Evolutionary conservation across 2,888 invertebrate species (phyloP), one percentile per base, ranked within the genome.

Genomic region (Mesochorus sp.): DNA sequence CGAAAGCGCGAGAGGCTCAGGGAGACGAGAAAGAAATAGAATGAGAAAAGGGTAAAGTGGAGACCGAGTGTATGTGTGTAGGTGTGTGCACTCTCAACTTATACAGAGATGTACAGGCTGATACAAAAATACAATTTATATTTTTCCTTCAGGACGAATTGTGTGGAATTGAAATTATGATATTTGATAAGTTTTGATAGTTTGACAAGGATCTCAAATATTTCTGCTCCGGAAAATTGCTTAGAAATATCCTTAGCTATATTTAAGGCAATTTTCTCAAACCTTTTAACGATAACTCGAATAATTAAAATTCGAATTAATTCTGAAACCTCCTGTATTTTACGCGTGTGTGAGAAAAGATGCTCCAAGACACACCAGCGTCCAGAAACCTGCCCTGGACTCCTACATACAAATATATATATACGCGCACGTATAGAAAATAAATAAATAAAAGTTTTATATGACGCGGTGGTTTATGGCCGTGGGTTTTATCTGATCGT

Each of bases 401-500:
- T 82, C 42, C 42, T 53, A 80, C n/a, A n/a, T n/a, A n/a, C n/a
- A n/a, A n/a, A n/a, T n/a, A n/a, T n/a, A n/a, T n/a, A n/a, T n/a
- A n/a, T n/a, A n/a, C n/a, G n/a, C n/a, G n/a, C 83, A 81, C 78
- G 75, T 84, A 14, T 53, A 17, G 26, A 8, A 39, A 12, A 28
- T 42, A 75, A 85, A 86, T 85, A 88, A 87, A 84, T n/a, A 87
- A 80, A 80, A 87, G 86, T 87, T 86, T 89, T 86, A 87, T 87
- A 89, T 87, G 88, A 88, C 87, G 87, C 86, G 80, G 85, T 88
- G 87, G 87, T 88, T 89, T 88, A 89, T 88, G 88, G 82, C 80
- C 86, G 86, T 87, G 85, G 86, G 83, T 87, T 87, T 89, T 89
- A 89, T 89, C 89, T 86, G 89, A 89, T 89, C 87, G 86, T 84